Percentiles rank a stretch among this genome's conserved stretches.
Evolutionary conservation across 2,888 invertebrate species (phyloP).

Genomic region (Heliothis peltigera): DNA sequence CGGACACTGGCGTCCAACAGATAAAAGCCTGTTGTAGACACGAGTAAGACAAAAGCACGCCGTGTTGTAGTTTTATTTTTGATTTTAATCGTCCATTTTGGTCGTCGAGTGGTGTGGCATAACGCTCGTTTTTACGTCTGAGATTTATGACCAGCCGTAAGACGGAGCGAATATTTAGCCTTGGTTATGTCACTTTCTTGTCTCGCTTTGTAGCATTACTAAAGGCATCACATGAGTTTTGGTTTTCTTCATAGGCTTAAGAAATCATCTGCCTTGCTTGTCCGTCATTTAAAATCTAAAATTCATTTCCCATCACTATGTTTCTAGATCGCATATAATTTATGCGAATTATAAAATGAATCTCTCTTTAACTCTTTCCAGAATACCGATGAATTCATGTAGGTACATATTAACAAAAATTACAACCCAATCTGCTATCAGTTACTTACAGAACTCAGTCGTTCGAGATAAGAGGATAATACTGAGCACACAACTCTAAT

Average conservation of each 20-base stretch:
- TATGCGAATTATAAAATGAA: not conserved
- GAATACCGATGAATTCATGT: not conserved
- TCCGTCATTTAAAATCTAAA: not conserved
- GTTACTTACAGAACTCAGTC: conserved; percentile 36
- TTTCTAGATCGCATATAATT: too few relatives aligned
- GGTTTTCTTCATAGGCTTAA: not conserved
- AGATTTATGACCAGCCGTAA: conserved; percentile 71
- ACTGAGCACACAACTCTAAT: conserved; percentile 41
- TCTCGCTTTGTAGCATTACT: conserved; percentile 34
- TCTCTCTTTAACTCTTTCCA: not conserved
- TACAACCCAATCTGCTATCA: conserved; percentile 30
- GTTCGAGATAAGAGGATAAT: conserved; percentile 47
- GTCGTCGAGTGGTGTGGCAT: conserved; percentile 72
- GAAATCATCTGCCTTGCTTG: not conserved
- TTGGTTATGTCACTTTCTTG: conserved; percentile 68
- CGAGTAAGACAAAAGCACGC: conserved; percentile 86
- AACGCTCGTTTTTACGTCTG: conserved; percentile 73
- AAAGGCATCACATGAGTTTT: not conserved
- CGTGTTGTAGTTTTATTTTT: conserved; percentile 84
- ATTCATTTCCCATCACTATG: too few relatives aligned
- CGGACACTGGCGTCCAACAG: conserved; percentile 76
- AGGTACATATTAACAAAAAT: conserved; percentile 27
- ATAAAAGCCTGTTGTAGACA: conserved; percentile 86
- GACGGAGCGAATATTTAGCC: conserved; percentile 61
- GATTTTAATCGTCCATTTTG: conserved; percentile 83